Evolutionary conservation across 2,113 vertebrate genomes (phyloP).

Genomic region (Seriola quinqueradiata): DNA sequence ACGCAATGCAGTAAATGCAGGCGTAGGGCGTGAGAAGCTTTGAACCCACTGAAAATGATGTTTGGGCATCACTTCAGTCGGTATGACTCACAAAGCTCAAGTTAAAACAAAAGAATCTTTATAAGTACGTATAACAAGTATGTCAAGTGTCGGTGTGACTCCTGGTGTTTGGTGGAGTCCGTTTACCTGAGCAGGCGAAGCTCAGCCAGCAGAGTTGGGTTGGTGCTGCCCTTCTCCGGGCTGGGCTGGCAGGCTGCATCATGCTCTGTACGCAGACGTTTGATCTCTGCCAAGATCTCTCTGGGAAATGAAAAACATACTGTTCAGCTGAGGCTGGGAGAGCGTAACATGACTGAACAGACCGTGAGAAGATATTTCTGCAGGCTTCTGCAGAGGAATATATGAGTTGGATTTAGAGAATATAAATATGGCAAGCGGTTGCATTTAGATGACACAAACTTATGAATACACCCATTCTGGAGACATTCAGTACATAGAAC

Average conservation of each 20-base stretch:
- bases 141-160: no score
- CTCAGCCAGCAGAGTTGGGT: conserved; percentile 93
- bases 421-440: not conserved
- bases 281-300: conserved; percentile 96
- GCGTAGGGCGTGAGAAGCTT: not conserved
- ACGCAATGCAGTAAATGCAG: not conserved
- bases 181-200: conserved; percentile 92
- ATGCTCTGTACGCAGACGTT: conserved; percentile 91
- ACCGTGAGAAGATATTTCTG: not conserved
- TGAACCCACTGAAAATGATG: not conserved
- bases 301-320: conserved; percentile 78
- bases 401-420: not conserved
- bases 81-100: not conserved
- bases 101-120: not conserved
- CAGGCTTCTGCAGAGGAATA: not conserved
- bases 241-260: conserved; percentile 94
- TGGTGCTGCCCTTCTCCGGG: conserved; percentile 92
- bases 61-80: not conserved
- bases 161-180: not conserved
- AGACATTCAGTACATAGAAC: no score
- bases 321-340: conserved; percentile 39
- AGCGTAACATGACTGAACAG: conserved; percentile 33
- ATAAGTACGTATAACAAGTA: no score
- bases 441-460: conserved; percentile 1
- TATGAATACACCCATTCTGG: no score